Conservation (phyloP, 2,113 vertebrate genomes). For the Colistium nudipinnis region DNA sequence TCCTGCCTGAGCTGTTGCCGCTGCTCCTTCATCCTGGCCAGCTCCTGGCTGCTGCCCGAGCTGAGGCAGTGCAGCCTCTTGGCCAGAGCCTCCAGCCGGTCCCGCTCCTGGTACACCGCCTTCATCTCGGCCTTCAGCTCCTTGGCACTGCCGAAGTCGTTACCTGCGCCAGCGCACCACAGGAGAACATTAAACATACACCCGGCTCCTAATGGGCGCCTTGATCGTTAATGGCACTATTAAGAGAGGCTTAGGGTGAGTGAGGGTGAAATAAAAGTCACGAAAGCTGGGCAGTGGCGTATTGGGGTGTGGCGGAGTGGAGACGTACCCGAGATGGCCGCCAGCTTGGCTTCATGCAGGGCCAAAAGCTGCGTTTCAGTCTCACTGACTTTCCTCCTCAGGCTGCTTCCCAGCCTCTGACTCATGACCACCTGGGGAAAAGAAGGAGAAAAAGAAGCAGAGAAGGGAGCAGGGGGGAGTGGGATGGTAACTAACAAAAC, state of each 20-base stretch:
- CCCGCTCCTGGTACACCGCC: constrained; percentile 82
- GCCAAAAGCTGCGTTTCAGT: constrained; percentile 87
- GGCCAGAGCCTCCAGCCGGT: constrained; percentile 84
- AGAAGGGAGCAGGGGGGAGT: background rate
- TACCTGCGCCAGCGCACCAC: constrained; percentile 77
- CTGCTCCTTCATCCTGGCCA: constrained; percentile 84
- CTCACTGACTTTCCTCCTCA: constrained; percentile 87
- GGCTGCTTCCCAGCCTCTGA: constrained; percentile 86
- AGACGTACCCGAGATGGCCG: constrained; percentile 82
- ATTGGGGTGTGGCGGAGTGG: constrained; percentile 3
- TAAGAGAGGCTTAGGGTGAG: constrained; percentile 50
- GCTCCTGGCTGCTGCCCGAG: constrained; percentile 78
- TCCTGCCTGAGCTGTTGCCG: constrained; percentile 83
- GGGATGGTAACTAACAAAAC: constrained; percentile 58
- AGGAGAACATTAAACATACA: constrained; percentile 50
- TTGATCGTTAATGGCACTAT: constrained; percentile 61
- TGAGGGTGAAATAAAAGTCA: constrained; percentile 45
- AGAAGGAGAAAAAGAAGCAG: constrained; percentile 48
- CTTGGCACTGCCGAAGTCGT: constrained; percentile 87
- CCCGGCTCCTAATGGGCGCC: constrained; percentile 50
- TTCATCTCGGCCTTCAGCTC: constrained; percentile 88
- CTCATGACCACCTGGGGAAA: constrained; percentile 85
- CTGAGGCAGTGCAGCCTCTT: constrained; percentile 82
- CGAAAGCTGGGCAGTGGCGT: constrained; percentile 20
- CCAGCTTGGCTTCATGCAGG: constrained; percentile 89